These are phyloP conservation scores for Oligia strigilis DNA, from an alignment of 2,888 invertebrate genomes.

Conservation along the genomic window DNA sequence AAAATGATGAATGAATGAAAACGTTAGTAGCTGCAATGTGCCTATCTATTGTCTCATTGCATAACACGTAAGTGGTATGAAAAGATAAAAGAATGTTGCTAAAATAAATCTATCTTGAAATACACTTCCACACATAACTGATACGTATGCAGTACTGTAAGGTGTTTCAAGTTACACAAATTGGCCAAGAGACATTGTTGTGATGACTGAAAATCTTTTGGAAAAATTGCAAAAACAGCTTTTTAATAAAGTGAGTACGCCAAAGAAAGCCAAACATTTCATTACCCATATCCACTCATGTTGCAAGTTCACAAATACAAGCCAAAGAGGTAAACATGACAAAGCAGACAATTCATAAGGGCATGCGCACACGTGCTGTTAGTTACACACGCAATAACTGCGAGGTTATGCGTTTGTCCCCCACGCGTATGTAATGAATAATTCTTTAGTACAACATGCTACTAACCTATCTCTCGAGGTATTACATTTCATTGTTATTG, in stretches of 20 bases:
- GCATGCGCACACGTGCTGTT: constrained; percentile 50
- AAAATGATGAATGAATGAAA: too few species aligned
- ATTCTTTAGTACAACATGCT: constrained; percentile 55
- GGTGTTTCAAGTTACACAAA: not conserved
- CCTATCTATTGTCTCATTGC: not conserved
- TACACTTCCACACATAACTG: not conserved
- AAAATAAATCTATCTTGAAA: not conserved
- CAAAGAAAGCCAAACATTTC: not conserved
- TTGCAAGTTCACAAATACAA: constrained; percentile 22
- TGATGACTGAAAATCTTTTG: not conserved
- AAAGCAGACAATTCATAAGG: constrained; percentile 45
- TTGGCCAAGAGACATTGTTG: not conserved
- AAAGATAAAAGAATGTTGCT: not conserved
- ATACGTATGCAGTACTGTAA: too few species aligned
- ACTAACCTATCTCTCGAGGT: constrained; percentile 29
- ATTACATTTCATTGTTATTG: constrained; percentile 59
- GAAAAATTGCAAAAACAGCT: not conserved
- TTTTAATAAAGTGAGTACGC: not conserved
- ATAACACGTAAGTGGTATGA: not conserved
- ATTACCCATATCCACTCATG: not conserved
- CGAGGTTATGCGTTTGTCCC: constrained; percentile 33
- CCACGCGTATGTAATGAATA: constrained; percentile 56
- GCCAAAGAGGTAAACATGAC: constrained; percentile 30
- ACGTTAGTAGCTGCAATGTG: not conserved
- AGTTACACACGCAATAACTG: constrained; percentile 48